These are phyloP conservation scores for Rhipidura dahli DNA, from an alignment of 2,113 vertebrate species.

Conservation along the genomic window DNA sequence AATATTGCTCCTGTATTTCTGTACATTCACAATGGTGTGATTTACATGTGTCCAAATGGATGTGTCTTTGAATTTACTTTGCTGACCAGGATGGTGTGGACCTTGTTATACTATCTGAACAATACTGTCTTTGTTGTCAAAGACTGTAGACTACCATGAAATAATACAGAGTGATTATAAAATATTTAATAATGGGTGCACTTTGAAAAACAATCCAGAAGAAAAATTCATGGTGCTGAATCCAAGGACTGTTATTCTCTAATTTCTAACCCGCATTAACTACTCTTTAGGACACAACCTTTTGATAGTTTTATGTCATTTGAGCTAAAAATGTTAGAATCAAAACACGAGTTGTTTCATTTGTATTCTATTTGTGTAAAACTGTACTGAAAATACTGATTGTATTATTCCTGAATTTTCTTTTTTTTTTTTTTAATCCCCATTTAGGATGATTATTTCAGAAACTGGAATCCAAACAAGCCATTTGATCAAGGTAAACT, in stretches of 20 bases:
- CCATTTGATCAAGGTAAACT: slow-evolving; percentile 84
- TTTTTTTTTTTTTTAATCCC: background rate
- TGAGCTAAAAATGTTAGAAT: background rate
- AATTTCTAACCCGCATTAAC: background rate
- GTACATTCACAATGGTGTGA: fast-evolving
- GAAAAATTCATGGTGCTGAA: background rate
- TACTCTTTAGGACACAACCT: background rate
- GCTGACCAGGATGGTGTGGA: background rate
- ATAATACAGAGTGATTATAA: background rate
- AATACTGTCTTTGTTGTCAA: background rate
- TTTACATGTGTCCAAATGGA: background rate
- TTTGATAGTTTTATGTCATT: background rate
- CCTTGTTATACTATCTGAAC: background rate
- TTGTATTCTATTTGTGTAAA: background rate
- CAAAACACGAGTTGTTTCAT: background rate
- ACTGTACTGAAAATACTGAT: background rate
- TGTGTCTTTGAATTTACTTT: background rate
- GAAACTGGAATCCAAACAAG: slow-evolving; percentile 84
- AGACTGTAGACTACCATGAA: background rate
- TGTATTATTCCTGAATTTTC: slow-evolving; percentile 21
- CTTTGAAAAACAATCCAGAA: background rate
- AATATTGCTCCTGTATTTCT: background rate
- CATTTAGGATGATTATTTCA: slow-evolving; percentile 83
- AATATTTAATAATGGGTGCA: background rate
- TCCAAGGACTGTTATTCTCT: background rate